Percentiles rank a stretch among this genome's conserved stretches.
Conservation (phyloP, 2,888 invertebrate species). For the Drosophila kokeensis region DNA sequence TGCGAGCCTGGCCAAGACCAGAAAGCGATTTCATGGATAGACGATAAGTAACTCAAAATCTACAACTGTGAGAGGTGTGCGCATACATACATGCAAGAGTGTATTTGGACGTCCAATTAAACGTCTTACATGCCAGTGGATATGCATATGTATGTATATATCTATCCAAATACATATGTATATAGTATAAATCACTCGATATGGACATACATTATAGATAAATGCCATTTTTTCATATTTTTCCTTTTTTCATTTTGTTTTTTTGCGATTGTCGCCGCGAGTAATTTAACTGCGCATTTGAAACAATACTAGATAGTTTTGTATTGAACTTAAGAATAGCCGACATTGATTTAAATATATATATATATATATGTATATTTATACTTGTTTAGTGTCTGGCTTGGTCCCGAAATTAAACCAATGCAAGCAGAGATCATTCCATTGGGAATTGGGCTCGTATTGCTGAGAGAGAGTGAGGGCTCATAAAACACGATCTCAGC, state of each 20-base stretch:
- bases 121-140: constrained; percentile 30
- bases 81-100: constrained; percentile 7
- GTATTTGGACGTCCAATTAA: constrained; percentile 66
- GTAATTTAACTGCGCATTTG: constrained; percentile 46
- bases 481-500: constrained; percentile 29
- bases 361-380: constrained; percentile 1
- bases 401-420: constrained; percentile 3
- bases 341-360: background rate
- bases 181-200: constrained; percentile 36
- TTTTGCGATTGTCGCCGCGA: constrained; percentile 17
- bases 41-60: constrained; percentile 52
- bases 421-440: constrained; percentile 18
- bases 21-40: constrained; percentile 63
- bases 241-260: constrained; percentile 14
- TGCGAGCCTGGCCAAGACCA: constrained; percentile 29
- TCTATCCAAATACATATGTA: background rate
- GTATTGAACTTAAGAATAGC: constrained; percentile 7
- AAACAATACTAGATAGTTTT: constrained; percentile 1
- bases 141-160: background rate
- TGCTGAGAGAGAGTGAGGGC: constrained; percentile 8
- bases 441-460: constrained; percentile 25
- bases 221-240: constrained; percentile 38
- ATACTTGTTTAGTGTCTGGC: constrained; percentile 2
- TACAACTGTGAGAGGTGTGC: constrained; percentile 14
- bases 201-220: constrained; percentile 58